Percentiles rank a stretch among this genome's conserved stretches.
Evolutionary conservation across 30 jellyfish, hydroid and myxozoan genomes (phyloP).

Genomic region (Pseudorhiza aurosa): DNA sequence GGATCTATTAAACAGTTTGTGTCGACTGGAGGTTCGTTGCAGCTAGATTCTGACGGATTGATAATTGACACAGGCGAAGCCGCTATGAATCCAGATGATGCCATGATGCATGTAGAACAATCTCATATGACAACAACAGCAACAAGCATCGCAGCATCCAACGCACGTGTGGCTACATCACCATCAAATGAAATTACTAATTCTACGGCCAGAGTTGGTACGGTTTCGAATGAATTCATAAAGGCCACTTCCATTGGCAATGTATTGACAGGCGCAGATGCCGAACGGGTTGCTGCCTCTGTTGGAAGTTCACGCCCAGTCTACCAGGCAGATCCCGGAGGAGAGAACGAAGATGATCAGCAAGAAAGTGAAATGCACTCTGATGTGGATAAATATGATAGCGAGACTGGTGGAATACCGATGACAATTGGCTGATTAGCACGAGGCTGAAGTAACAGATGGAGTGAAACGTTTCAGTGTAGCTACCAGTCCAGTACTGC

Average conservation of each 20-base stretch:
- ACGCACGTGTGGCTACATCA: not conserved
- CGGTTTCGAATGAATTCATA: slow-evolving; percentile 11
- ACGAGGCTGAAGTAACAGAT: no score
- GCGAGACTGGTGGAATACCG: not conserved
- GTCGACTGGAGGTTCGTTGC: slow-evolving; percentile 17
- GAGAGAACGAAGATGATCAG: not conserved
- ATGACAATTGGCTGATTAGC: slow-evolving; percentile 13
- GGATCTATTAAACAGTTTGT: slow-evolving; percentile 13
- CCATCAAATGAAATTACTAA: not conserved
- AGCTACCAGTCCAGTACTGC: no score
- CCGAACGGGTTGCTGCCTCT: slow-evolving; percentile 42
- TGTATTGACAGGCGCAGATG: slow-evolving; percentile 40
- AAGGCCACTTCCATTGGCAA: slow-evolving; percentile 10
- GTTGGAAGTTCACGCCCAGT: slow-evolving; percentile 30
- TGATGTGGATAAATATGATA: slow-evolving; percentile 1
- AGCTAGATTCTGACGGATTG: slow-evolving; percentile 44
- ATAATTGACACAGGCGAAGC: slow-evolving; percentile 32
- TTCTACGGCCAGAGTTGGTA: not conserved
- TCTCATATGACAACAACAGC: not conserved
- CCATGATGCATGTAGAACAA: slow-evolving; percentile 9
- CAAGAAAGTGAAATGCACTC: not conserved
- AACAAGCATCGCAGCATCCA: not conserved
- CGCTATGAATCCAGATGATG: slow-evolving; percentile 21
- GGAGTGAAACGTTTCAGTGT: no score
- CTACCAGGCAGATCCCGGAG: not conserved